These are phyloP conservation scores for Eidolon helvum DNA, from an alignment of 2,113 vertebrate species.

Conservation along the genomic window DNA sequence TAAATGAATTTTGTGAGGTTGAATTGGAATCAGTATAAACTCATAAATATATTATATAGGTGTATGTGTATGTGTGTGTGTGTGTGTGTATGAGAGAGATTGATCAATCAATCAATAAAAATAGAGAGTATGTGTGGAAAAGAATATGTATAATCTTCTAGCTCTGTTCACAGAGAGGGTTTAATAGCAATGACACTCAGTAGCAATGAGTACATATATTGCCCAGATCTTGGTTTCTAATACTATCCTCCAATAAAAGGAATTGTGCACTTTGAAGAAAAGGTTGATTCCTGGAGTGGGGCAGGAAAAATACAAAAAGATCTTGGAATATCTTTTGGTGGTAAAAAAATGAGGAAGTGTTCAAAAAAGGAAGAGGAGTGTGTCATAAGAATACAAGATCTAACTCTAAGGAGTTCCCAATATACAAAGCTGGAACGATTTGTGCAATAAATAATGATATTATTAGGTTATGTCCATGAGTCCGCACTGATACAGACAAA, in stretches of 20 bases:
- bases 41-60: neutral
- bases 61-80: too few species aligned
- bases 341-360: neutral
- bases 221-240: neutral
- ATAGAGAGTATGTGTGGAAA: neutral
- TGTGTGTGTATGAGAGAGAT: neutral
- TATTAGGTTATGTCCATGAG: neutral
- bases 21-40: neutral
- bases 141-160: neutral
- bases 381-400: neutral
- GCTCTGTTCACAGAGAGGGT: neutral
- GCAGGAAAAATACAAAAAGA: neutral
- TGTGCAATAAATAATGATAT: neutral
- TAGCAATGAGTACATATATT: neutral
- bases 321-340: neutral
- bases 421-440: neutral
- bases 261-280: neutral
- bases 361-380: neutral
- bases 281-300: neutral
- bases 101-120: neutral
- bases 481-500: neutral
- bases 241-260: neutral
- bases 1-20: neutral
- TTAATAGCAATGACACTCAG: neutral
- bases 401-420: neutral